phyloP scores from a whole-genome alignment of 1,140 invertebrate genomes.

The Solenopsis fugax region DNA sequence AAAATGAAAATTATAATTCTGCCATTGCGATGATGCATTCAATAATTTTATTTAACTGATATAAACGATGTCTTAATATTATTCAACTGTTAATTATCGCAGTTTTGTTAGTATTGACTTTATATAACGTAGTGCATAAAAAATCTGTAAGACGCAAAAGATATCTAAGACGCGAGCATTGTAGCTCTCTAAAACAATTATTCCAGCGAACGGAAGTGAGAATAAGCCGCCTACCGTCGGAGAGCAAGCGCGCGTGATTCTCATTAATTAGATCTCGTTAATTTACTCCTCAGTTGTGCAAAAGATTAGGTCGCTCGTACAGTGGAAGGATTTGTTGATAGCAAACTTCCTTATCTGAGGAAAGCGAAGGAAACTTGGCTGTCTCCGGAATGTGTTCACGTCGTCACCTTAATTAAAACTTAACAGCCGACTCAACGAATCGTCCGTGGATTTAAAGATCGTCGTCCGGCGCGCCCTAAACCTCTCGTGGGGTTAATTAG shows the following conservation, averaged over 20 bases:
- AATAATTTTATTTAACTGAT: not conserved
- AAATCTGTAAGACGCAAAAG: not conserved
- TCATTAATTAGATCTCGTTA: conserved; percentile 41
- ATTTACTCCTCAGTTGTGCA: conserved; percentile 23
- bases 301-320: not conserved
- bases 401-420: conserved; percentile 64
- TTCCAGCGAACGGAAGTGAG: conserved; percentile 47
- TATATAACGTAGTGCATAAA: not conserved
- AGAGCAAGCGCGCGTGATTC: conserved; percentile 11
- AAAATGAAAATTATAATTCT: not conserved
- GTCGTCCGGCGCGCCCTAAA: conserved; percentile 3
- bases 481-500: conserved; percentile 56
- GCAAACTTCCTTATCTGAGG: conserved; percentile 4
- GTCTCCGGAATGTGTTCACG: not conserved
- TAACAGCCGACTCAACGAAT: conserved; percentile 66
- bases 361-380: conserved; percentile 42
- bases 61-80: too few species aligned
- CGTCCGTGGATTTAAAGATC: conserved; percentile 61
- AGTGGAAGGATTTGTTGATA: conserved; percentile 26
- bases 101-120: not conserved
- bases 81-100: not conserved
- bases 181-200: conserved; percentile 44
- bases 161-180: not conserved
- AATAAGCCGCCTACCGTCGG: conserved; percentile 13
- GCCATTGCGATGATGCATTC: not conserved